Evolutionary conservation across 2,888 invertebrate species (phyloP).

Genomic region (Pegoplata infirma): DNA sequence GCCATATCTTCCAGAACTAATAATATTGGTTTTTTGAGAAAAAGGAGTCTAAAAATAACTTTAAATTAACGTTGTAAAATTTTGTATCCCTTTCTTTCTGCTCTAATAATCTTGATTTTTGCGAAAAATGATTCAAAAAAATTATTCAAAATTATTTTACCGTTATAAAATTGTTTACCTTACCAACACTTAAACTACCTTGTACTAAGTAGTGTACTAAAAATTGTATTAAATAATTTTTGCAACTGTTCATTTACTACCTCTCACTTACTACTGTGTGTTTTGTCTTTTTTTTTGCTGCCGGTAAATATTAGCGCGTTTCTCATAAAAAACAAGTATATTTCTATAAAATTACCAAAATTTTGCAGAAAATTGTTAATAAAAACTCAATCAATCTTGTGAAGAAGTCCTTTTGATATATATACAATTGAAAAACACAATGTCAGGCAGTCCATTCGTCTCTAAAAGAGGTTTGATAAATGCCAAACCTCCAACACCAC

Average conservation of each 20-base stretch:
- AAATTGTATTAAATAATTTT: no score
- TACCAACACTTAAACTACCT: not conserved
- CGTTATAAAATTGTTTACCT: not conserved
- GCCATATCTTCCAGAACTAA: no score
- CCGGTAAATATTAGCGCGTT: slow-evolving; percentile 43
- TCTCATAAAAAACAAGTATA: slow-evolving; percentile 13
- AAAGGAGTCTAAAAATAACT: no score
- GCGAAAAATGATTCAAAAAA: no score
- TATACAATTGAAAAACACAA: slow-evolving; percentile 16
- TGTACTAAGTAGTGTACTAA: no score
- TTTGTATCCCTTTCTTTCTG: no score
- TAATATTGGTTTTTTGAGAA: no score
- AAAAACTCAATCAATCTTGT: not conserved
- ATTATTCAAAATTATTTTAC: no score
- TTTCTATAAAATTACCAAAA: slow-evolving; percentile 4
- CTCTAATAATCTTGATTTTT: no score
- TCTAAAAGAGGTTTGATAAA: slow-evolving; percentile 63
- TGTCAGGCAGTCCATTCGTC: slow-evolving; percentile 65
- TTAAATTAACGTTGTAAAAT: no score
- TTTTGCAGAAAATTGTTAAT: not conserved
- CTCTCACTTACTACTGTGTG: slow-evolving; percentile 30
- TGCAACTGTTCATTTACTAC: no score
- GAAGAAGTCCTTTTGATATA: not conserved
- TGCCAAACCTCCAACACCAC: slow-evolving; percentile 56
- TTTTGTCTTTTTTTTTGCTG: not conserved